Percentiles rank a stretch among this genome's conserved stretches.
These are phyloP conservation scores for Microcaecilia unicolor DNA, from an alignment of 2,797 vertebrate species.

Conservation along the genomic window DNA sequence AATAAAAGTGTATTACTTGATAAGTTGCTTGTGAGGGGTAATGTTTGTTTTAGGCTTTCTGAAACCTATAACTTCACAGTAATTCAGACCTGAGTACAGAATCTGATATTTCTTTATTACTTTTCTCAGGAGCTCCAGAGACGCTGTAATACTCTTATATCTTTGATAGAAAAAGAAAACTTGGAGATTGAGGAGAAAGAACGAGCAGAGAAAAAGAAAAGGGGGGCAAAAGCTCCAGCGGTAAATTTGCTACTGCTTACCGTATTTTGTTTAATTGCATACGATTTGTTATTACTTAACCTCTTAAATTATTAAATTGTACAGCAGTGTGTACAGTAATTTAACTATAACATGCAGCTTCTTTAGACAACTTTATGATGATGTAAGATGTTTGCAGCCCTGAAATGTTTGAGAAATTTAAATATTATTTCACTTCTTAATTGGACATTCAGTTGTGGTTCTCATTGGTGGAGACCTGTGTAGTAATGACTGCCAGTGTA, in stretches of 20 bases:
- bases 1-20: no score
- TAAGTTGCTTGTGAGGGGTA: no score
- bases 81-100: slow-evolving; percentile 1
- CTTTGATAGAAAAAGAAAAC: slow-evolving; percentile 81
- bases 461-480: no score
- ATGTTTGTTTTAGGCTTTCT: no score
- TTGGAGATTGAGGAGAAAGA: slow-evolving; percentile 83
- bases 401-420: slow-evolving; percentile 19
- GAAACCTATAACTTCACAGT: no score
- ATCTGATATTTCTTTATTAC: slow-evolving; percentile 22
- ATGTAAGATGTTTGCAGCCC: slow-evolving; percentile 20
- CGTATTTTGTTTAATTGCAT: slow-evolving; percentile 8
- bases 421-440: slow-evolving; percentile 2
- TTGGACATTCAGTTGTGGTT: slow-evolving; percentile 13
- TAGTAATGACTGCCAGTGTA: no score
- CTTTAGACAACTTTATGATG: no score
- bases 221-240: slow-evolving; percentile 62
- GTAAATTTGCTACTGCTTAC: slow-evolving; percentile 48
- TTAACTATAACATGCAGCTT: background rate
- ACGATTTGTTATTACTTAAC: background rate
- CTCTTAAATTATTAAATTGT: no score
- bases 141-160: slow-evolving; percentile 80
- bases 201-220: slow-evolving; percentile 78
- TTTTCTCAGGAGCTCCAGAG: slow-evolving; percentile 71
- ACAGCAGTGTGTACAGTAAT: no score